phyloP scores from a whole-genome alignment of 2,113 vertebrate genomes.

The Corythornis madagascariensis region DNA sequence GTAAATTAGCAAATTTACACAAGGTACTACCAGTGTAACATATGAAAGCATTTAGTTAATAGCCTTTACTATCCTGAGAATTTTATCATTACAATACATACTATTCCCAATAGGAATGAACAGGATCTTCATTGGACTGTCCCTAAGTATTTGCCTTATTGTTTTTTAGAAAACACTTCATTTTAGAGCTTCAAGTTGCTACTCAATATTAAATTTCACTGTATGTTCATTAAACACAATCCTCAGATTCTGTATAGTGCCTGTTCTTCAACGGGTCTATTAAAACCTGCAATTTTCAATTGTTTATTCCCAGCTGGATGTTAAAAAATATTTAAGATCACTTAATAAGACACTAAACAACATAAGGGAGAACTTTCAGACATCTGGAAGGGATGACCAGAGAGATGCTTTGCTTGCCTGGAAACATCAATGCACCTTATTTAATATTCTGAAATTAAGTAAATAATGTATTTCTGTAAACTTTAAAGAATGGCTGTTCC shows the following conservation, averaged over 20 bases:
- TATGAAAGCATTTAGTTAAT: background rate
- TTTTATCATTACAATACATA: background rate
- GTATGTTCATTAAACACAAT: background rate
- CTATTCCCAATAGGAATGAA: background rate
- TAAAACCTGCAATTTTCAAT: background rate
- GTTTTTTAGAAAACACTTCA: background rate
- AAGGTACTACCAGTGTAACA: background rate
- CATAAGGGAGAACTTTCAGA: background rate
- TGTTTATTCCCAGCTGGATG: background rate
- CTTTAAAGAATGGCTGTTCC: background rate
- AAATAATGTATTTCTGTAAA: background rate
- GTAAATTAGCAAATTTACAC: background rate
- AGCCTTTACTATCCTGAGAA: background rate
- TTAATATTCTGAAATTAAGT: background rate
- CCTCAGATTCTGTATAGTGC: background rate
- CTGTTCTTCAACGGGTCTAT: background rate
- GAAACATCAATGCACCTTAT: background rate
- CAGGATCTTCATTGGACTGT: background rate
- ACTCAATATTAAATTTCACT: background rate
- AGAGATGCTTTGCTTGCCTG: background rate
- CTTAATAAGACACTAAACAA: background rate
- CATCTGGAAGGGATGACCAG: background rate
- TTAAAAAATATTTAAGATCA: background rate
- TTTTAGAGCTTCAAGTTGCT: background rate
- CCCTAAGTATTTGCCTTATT: background rate